Conservation (phyloP, 64 coral and sea anemone genomes). For the Pachyseris speciosa region DNA sequence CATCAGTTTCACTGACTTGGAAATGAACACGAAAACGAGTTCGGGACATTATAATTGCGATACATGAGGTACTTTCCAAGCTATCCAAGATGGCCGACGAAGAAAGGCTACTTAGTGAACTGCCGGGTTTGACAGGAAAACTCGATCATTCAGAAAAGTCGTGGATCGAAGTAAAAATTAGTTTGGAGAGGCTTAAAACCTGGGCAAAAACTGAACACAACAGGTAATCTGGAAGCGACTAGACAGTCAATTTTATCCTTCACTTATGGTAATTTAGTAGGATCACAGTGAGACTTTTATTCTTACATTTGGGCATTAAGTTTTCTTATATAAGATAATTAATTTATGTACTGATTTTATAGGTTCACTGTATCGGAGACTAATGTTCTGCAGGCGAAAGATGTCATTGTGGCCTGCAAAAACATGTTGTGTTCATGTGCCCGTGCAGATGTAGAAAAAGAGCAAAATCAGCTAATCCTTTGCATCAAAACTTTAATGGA, state of each 20-base stretch:
- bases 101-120: neutral
- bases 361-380: conserved; percentile 41
- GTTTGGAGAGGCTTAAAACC: conserved; percentile 62
- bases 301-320: no score
- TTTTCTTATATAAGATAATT: no score
- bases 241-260: no score
- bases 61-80: no score
- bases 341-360: neutral
- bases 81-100: conserved; percentile 38
- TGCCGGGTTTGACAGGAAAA: neutral
- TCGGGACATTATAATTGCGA: no score
- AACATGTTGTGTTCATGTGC: neutral
- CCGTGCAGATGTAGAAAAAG: neutral
- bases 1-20: no score
- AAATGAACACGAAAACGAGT: no score
- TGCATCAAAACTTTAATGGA: conserved; percentile 64
- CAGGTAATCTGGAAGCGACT: conserved; percentile 8
- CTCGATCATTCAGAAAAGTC: neutral
- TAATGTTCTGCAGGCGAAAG: conserved; percentile 46
- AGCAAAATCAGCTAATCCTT: neutral
- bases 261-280: no score
- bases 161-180: conserved; percentile 15
- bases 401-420: conserved; percentile 4
- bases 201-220: conserved; percentile 54
- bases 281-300: no score